Conservation (phyloP, 2,113 vertebrate genomes). For the Brachirus orientalis region DNA sequence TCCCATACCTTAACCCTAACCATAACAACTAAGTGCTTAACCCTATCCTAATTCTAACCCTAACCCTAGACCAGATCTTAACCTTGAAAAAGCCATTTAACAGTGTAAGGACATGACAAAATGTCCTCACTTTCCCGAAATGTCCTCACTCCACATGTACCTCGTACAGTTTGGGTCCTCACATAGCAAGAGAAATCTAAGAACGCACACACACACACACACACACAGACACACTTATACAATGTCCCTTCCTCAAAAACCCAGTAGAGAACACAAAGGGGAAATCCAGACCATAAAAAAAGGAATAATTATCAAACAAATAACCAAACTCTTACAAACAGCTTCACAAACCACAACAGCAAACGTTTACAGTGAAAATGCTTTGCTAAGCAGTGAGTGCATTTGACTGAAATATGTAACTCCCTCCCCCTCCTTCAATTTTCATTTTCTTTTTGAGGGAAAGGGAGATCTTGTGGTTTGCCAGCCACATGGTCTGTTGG, state of each 20-base stretch:
- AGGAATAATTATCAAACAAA: conserved; percentile 64
- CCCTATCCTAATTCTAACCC: too few relatives aligned
- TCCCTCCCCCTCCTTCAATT: conserved; percentile 3
- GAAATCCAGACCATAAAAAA: conserved; percentile 68
- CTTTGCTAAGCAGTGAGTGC: conserved; percentile 35
- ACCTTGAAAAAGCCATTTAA: too few relatives aligned
- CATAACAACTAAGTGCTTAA: too few relatives aligned
- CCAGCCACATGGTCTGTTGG: conserved; percentile 16
- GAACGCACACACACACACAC: conserved; percentile 27
- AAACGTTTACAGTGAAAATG: conserved; percentile 27
- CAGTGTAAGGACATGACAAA: too few relatives aligned
- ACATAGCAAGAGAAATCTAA: too few relatives aligned
- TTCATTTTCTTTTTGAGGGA: conserved; percentile 27
- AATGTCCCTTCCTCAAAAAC: conserved; percentile 3
- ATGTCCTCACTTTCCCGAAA: neutral
- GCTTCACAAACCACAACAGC: conserved; percentile 39
- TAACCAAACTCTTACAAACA: conserved; percentile 41
- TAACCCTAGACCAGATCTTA: too few relatives aligned
- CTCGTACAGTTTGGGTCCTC: too few relatives aligned
- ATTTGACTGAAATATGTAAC: conserved; percentile 22
- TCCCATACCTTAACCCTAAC: too few relatives aligned
- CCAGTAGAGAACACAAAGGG: conserved; percentile 54
- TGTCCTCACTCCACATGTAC: too few relatives aligned
- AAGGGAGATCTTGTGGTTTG: conserved; percentile 45
- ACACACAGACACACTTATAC: conserved; percentile 17